These are phyloP conservation scores for Datnioides undecimradiatus DNA, from an alignment of 2,113 vertebrate species.

Conservation along the genomic window DNA sequence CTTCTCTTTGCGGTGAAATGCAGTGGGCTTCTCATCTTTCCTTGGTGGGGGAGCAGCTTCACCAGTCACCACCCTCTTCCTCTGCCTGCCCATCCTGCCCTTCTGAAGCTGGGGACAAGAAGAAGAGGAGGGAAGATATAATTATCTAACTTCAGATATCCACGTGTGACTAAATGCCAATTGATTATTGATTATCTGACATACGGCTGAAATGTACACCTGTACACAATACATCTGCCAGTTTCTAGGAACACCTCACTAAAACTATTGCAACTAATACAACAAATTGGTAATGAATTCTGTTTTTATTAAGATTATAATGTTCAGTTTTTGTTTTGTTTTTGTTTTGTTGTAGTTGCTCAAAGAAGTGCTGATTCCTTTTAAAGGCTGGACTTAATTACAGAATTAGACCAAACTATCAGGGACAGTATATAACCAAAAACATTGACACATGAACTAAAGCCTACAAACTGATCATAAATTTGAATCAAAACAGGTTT, in stretches of 20 bases:
- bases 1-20: conserved; percentile 82
- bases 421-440: neutral
- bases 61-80: conserved; percentile 80
- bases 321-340: too few species aligned
- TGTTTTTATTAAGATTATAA: too few species aligned
- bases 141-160: neutral
- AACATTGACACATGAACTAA: neutral
- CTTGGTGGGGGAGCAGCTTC: conserved; percentile 73
- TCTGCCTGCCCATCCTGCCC: conserved; percentile 84
- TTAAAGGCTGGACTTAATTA: neutral
- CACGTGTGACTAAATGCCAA: neutral
- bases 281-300: neutral
- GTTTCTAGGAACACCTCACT: neutral
- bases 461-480: too few species aligned
- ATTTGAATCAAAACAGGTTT: neutral
- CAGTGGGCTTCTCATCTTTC: conserved; percentile 82
- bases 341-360: neutral
- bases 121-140: neutral
- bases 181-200: neutral
- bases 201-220: neutral
- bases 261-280: neutral
- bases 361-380: neutral
- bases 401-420: neutral
- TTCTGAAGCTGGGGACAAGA: conserved; percentile 54
- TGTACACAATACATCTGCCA: too few species aligned